These are phyloP conservation scores for Temnothorax unifasciatus DNA, from an alignment of 2,888 invertebrate genomes.

Conservation along the genomic window DNA sequence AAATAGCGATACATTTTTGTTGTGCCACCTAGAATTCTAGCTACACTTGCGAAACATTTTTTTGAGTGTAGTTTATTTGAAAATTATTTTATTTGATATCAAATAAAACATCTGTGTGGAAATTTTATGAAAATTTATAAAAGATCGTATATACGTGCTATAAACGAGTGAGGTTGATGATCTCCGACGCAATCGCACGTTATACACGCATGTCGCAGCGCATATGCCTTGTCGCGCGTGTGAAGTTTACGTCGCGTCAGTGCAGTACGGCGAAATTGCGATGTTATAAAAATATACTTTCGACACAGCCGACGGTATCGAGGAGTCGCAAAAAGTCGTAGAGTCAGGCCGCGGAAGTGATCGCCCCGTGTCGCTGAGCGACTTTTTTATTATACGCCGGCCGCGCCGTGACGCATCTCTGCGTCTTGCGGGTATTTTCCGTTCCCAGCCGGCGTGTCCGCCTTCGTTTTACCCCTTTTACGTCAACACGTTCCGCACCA, in stretches of 20 bases:
- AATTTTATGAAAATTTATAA: background rate
- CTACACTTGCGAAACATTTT: no score
- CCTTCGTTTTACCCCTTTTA: conserved; percentile 28
- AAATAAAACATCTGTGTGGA: background rate
- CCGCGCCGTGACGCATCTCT: conserved; percentile 12
- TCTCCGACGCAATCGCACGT: background rate
- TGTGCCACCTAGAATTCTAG: no score
- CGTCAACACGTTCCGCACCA: conserved; percentile 35
- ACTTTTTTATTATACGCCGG: conserved; percentile 27
- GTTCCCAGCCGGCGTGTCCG: conserved; percentile 34
- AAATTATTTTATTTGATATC: background rate
- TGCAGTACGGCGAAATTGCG: conserved; percentile 1
- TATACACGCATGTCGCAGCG: background rate
- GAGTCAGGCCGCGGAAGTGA: conserved; percentile 26
- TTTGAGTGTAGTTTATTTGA: background rate
- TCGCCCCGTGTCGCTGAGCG: background rate
- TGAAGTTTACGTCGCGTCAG: background rate
- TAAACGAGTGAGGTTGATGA: background rate
- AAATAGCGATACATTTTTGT: no score
- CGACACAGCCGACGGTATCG: conserved; percentile 6
- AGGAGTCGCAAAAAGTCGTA: background rate
- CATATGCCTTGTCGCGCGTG: background rate
- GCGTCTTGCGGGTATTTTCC: conserved; percentile 39
- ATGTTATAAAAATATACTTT: conserved; percentile 48
- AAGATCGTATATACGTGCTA: background rate